Evolutionary conservation across 2,888 invertebrate species (phyloP), one percentile per base, ranked within the genome.

Genomic region (Tetragonula carbonaria): DNA sequence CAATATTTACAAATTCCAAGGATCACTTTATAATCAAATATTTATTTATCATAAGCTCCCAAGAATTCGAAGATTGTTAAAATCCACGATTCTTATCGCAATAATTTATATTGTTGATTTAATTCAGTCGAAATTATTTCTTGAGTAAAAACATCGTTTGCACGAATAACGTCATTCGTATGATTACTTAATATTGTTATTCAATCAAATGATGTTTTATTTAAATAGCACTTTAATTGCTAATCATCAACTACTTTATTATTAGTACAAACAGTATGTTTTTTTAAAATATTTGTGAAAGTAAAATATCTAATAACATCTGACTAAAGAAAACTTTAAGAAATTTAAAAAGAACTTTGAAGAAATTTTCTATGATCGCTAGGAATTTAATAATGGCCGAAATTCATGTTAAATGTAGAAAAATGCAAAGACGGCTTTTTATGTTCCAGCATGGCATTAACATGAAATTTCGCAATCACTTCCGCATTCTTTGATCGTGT

Each of bases 401-500:
- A 50, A 75, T 72, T 67, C 45, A 5, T 50, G 18, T 38, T 45
- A 66, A 77, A 63, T 28, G 28, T 21, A 53, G 51, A 50, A 80
- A 88, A 77, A 79, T 70, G 84, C 82, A 65, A 79, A 80, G 78
- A 77, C 74, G 84, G 87, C 87, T 87, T 87, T 86, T 86, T 82
- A 66, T 88, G 88, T 87, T 85, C 80, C 74, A 67, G 71, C 72
- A 38, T 45, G 50, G 21, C 73, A 74, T 76, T 85, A 80, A 88
- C 86, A 88, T 86, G 87, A 80, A 86, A 87, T 88, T 91, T 89
- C 70, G 82, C 80, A 82, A 88, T 71, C 78, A 74, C 67, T 90
- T 91, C 90, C 89, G 89, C 91, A 91, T 91, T 91, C 82, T 79
- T 74, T 51, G 78, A 80, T 62, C 82, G 28, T 87, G 87, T 87